phyloP scores from a whole-genome alignment of 2,797 vertebrate species.

The Serranus cabrilla region DNA sequence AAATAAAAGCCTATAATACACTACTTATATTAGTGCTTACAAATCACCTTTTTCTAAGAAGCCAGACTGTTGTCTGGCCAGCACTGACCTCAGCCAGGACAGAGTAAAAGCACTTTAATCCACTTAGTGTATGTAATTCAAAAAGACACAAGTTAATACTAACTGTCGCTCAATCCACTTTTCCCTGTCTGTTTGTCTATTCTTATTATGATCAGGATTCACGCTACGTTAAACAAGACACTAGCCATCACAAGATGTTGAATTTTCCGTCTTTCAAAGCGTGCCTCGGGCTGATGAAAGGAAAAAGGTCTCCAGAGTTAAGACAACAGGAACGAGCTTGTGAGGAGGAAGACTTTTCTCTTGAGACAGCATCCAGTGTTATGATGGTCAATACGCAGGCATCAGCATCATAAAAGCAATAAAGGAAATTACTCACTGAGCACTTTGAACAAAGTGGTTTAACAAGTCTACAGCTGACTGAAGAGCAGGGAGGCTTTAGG shows the following conservation, averaged over 20 bases:
- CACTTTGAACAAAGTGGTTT: conserved; percentile 6
- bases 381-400: conserved; percentile 38
- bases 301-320: conserved; percentile 56
- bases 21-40: neutral
- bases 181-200: conserved; percentile 13
- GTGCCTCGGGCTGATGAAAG: conserved; percentile 61
- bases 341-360: conserved; percentile 48
- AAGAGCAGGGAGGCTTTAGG: neutral
- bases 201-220: conserved; percentile 49
- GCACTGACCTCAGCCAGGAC: conserved; percentile 29
- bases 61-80: conserved; percentile 9
- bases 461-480: neutral
- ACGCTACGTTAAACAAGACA: conserved; percentile 44
- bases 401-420: neutral
- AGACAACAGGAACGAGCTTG: conserved; percentile 62
- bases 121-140: conserved; percentile 40
- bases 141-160: conserved; percentile 26
- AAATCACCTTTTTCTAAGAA: conserved; percentile 36
- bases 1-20: conserved; percentile 27
- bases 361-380: conserved; percentile 42
- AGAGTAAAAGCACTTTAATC: conserved; percentile 50
- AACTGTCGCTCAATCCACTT: conserved; percentile 26
- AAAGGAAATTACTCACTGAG: conserved; percentile 12
- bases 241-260: conserved; percentile 30
- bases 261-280: conserved; percentile 47